Evolutionary conservation across 2,888 invertebrate species (phyloP), one percentile per base, ranked within the genome.

Genomic region (Dinocampus coccinellae): DNA sequence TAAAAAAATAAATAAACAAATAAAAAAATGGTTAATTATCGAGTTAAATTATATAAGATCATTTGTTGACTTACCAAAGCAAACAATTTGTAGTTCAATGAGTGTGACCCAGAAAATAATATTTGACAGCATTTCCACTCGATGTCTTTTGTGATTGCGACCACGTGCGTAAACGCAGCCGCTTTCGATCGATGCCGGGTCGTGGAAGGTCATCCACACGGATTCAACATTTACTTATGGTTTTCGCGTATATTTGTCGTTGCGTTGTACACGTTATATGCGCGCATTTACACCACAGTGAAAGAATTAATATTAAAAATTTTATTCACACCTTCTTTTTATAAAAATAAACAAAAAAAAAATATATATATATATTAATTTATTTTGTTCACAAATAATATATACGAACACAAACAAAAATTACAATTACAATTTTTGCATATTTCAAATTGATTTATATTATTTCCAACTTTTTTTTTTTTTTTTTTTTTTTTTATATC

Each of bases 151-250:
- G 72, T 65, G 70, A 72, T 72, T 71, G 72, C 68, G 72, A 75
- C 74, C 69, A 78, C 82, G 82, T 82, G 82, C 81, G 77, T 79
- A 70, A 76, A 74, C 62, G 73, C 60, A 70, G 55, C 64, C 70
- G 66, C 64, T 73, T 65, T 70, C 68, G 57, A 72, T 75, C 72
- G 72, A 61, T 65, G 68, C 62, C 66, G 68, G 72, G 72, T 75
- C 68, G 69, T 66, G 33, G 65, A 75, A 73, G 75, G 73, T 73
- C 72, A 72, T 70, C 62, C 70, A 62, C 68, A 68, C 62, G 42
- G 61, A 72, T 72, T 70, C 65, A 73, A 68, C 70, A 73, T 73
- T 75, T 53, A 70, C 69, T 71, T 33, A 22, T 24, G 20, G n/a
- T 20, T 36, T 52, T 66, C 52, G 39, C 62, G 36, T 66, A 33